Evolutionary conservation across 1,140 invertebrate genomes (phyloP), one percentile per base, ranked within the genome.

Genomic region (Bombus pyrosoma): DNA sequence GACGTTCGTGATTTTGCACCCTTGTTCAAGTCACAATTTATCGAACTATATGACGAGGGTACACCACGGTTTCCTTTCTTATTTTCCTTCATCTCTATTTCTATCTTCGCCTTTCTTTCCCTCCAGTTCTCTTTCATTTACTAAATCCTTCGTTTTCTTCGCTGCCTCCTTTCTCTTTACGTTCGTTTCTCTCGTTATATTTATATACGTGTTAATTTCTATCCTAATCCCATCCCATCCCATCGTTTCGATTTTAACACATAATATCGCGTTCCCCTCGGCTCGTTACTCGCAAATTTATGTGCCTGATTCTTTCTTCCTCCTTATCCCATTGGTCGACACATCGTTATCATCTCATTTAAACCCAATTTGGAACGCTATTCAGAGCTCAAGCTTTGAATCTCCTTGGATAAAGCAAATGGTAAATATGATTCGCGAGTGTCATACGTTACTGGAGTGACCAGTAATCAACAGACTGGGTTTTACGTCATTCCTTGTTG

Each of bases 1-100:
- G 94, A 94, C 93, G 90, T 94, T 93, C 93, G 94, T 93, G 94
- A 93, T 92, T 94, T 94, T 92, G 88, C 90, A 91, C 91, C 92
- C 86, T 92, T 85, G 86, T 86, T 87, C 68, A 74, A 80, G 82
- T 73, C 59, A 85, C 37, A 81, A 90, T 84, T 83, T 76, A 77
- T 69, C 78, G 89, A 80, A 87, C 86, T 90, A 90, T 90, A 90
- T 87, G 89, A 90, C 89, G 82, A 90, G 89, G 87, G 87, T 89
- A 87, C 85, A 89, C 82, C 89, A 85, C 89, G 85, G 66, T 68
- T 80, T 71, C 66, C 43, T 74, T 28, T 85, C 34, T 82, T 57
- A 72, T 66, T 90, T 66, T 80, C 68, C 64, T 72, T 83, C 68
- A 34, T 85, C n/a, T 83, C 76, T 76, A 32, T 62, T 37, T 77